Evolutionary conservation across 1,140 invertebrate species (phyloP), one percentile per base, ranked within the genome.

Genomic region (Planococcus citri): DNA sequence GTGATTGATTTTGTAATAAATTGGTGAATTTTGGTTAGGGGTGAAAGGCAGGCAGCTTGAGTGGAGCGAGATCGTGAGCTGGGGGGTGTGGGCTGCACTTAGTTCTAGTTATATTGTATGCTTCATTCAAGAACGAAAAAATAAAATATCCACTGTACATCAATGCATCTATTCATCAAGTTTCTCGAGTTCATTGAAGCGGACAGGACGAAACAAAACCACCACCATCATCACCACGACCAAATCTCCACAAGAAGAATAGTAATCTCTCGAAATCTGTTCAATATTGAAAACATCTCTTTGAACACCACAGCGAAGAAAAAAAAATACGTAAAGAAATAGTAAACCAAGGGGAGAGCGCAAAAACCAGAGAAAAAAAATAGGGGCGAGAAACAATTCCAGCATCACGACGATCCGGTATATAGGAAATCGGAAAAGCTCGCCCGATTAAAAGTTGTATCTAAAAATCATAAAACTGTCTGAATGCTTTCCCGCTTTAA

Each of bases 391-490:
- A 51, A 20, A 51, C 41, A 51, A 51, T 51, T 51, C 41, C n/a
- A n/a, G n/a, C n/a, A n/a, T n/a, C n/a, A n/a, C n/a, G 3, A 51
- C 41, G 29, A 33, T 3, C 12, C 41, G n/a, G 12, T 51, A 51
- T 37, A 37, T 51, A 51, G 41, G 17, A 51, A 51, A 51, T 51
- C 41, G 41, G 41, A n/a, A 51, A 51, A 51, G 41, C 41, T 51
- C 41, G 41, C 17, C 41, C 41, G 41, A 51, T 51, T 51, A 51
- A 51, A 51, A 51, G 41, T 51, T 51, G 41, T 51, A 51, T 51
- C 41, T 51, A 51, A 51, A 51, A 51, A 51, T 51, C 41, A 51
- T 51, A 51, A 51, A 51, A 51, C 41, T 17, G 41, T 51, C 41
- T 51, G 41, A 51, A 51, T 51, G 41, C 41, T 51, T 51, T 51